These are phyloP conservation scores for Sciurus niger DNA, from an alignment of 2,113 vertebrate species.

Conservation along the genomic window DNA sequence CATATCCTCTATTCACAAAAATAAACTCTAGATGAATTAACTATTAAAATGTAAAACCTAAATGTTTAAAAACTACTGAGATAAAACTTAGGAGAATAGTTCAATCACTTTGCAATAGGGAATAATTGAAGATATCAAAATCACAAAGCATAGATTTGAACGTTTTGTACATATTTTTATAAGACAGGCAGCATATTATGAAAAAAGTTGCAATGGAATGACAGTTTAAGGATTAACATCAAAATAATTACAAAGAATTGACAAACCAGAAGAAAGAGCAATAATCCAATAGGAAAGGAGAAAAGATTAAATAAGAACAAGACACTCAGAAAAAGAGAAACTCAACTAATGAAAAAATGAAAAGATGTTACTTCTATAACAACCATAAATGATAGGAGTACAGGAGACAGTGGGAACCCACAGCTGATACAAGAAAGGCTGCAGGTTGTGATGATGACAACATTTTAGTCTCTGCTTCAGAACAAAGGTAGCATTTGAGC, in stretches of 20 bases:
- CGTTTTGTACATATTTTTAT: neutral
- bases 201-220: neutral
- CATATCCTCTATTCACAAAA: neutral
- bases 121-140: neutral
- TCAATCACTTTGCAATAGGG: neutral
- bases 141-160: neutral
- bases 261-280: neutral
- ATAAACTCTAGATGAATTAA: neutral
- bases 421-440: neutral
- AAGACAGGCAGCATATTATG: neutral
- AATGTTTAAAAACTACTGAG: slow-evolving; percentile 12
- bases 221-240: neutral
- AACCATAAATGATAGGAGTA: neutral
- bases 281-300: neutral
- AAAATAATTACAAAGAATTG: neutral
- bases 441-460: neutral
- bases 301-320: neutral
- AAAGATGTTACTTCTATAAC: neutral
- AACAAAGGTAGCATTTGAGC: neutral
- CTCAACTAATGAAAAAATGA: neutral
- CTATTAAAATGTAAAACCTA: neutral
- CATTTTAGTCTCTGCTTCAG: neutral
- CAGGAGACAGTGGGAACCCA: neutral
- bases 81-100: neutral
- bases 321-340: neutral